phyloP scores from a whole-genome alignment of 2,113 vertebrate species.

The Neomonachus schauinslandi region DNA sequence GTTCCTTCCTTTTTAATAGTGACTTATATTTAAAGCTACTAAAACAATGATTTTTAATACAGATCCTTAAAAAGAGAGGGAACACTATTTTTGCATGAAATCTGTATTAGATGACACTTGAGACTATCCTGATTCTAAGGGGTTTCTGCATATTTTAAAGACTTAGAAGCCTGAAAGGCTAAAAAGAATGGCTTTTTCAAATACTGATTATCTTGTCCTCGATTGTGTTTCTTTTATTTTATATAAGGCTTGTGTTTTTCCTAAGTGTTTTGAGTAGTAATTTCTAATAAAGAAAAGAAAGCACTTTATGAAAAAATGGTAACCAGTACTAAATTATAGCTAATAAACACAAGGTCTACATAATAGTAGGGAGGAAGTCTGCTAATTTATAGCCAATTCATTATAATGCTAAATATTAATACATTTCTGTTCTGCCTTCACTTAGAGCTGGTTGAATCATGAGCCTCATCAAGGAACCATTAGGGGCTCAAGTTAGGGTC shows the following conservation, averaged over 20 bases:
- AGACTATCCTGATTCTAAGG: neutral
- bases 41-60: constrained; percentile 21
- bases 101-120: neutral
- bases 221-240: neutral
- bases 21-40: neutral
- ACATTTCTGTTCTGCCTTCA: constrained; percentile 7
- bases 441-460: constrained; percentile 17
- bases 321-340: constrained; percentile 3
- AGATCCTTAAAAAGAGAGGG: neutral
- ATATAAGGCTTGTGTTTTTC: neutral
- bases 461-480: neutral
- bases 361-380: neutral
- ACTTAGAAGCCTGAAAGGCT: neutral
- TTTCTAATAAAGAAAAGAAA: constrained; percentile 11
- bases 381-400: neutral
- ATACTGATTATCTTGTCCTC: neutral
- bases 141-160: neutral
- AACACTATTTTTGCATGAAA: neutral
- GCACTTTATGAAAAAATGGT: neutral
- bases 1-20: neutral
- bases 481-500: neutral
- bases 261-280: neutral
- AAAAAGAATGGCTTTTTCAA: neutral
- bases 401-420: constrained; percentile 35
- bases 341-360: neutral